Conservation (phyloP, 2,113 vertebrate species). For the Sorex araneus region DNA sequence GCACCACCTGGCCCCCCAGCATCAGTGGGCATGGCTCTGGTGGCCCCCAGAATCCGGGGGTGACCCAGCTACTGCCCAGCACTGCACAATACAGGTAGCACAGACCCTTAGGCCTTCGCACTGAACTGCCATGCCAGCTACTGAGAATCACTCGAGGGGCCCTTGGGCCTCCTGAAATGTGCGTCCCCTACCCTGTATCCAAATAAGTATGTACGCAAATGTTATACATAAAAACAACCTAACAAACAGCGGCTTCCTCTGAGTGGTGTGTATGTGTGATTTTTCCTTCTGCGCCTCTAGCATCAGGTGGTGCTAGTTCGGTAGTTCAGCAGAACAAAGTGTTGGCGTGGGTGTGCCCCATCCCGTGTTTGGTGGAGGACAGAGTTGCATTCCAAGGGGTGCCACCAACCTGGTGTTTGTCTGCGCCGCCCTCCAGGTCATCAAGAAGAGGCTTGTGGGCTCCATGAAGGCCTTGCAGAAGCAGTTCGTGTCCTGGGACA, state of each 20-base stretch:
- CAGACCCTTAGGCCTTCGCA: too few species aligned
- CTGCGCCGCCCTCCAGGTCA: conserved; percentile 87
- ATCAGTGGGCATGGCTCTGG: too few species aligned
- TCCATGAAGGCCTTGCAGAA: conserved; percentile 96
- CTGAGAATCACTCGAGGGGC: too few species aligned
- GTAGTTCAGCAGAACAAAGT: too few species aligned
- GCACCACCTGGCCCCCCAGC: too few species aligned
- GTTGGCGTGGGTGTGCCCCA: not conserved
- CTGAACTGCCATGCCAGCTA: too few species aligned
- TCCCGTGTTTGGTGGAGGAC: not conserved
- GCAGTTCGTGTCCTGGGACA: conserved; percentile 93
- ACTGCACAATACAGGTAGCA: too few species aligned
- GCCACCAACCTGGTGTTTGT: not conserved
- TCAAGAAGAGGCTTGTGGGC: conserved; percentile 94
- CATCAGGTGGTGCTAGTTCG: not conserved
- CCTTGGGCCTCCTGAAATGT: too few species aligned
- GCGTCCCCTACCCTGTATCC: too few species aligned
- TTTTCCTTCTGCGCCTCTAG: not conserved
- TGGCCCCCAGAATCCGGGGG: too few species aligned
- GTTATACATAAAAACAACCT: not conserved
- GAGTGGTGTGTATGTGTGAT: conserved; percentile 32
- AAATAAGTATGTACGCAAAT: not conserved
- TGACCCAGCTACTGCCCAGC: too few species aligned
- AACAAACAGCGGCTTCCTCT: not conserved
- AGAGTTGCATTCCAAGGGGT: not conserved